Evolutionary conservation across 2,797 vertebrate genomes (phyloP), one percentile per base, ranked within the genome.

Genomic region (Pempheris klunzingeri): DNA sequence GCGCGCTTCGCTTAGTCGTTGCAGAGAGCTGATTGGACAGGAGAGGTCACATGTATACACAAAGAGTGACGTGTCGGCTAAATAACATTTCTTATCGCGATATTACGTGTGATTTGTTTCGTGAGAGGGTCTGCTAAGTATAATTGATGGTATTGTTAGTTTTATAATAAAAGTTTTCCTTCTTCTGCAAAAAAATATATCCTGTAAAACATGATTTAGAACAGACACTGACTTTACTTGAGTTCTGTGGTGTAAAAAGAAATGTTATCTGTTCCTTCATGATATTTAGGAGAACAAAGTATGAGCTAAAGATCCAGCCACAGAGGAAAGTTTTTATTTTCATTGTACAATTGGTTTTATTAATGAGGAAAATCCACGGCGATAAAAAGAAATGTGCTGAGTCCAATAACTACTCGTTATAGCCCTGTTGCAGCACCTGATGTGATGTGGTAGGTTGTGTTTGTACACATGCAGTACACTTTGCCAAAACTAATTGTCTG

Each of bases 41-140:
- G 10, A 7, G 0, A 2, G 4, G 60, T 90, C 91, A 90, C 84
- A 52, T 91, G 89, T 72, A 7, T 55, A 77, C 1, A 86, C 67
- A 83, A 79, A 44, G 14, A 0, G 0, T 3, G 10, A 43, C 63
- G 66, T 28, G 52, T 3, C 8, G 3, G 3, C 0, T 3, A 13
- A 32, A 0, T 22, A 26, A 4, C 53, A 26, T 34, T 54, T 0
- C 5, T 30, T 76, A 66, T 81, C 81, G 85, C 84, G 82, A 87
- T 78, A 84, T n/a, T n/a, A n/a, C n/a, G n/a, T n/a, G n/a, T n/a
- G n/a, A n/a, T n/a, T n/a, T n/a, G n/a, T n/a, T n/a, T n/a, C n/a
- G n/a, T n/a, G n/a, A n/a, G n/a, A n/a, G n/a, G n/a, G n/a, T n/a
- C n/a, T n/a, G n/a, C n/a, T n/a, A n/a, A n/a, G n/a, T n/a, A n/a